Percentiles rank a stretch among this genome's conserved stretches.
Evolutionary conservation across 2,113 vertebrate genomes (phyloP).

Genomic region (Mobula birostris): DNA sequence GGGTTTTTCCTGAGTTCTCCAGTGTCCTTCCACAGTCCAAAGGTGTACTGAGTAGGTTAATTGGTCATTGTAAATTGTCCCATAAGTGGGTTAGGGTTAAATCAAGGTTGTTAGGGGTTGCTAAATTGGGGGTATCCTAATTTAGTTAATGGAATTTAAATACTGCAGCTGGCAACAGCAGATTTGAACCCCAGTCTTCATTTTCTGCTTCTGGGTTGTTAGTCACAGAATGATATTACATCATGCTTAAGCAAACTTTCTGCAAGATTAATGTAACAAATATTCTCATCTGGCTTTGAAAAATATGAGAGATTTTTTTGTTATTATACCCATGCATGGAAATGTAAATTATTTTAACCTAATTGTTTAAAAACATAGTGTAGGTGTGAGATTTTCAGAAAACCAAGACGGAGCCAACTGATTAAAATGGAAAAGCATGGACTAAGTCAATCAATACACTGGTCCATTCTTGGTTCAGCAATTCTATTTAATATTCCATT

Average conservation of each 20-base stretch:
- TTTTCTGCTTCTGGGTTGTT: no score
- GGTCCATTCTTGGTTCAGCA: not conserved
- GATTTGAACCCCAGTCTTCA: no score
- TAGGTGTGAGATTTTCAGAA: not conserved
- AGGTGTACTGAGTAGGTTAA: no score
- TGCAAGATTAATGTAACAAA: not conserved
- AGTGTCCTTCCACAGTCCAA: no score
- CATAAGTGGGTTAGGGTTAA: no score
- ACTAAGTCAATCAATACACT: not conserved
- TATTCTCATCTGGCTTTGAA: not conserved
- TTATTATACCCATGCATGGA: not conserved
- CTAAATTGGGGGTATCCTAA: no score
- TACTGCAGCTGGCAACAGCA: no score
- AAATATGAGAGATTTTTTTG: not conserved
- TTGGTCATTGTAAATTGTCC: no score
- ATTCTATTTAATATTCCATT: not conserved
- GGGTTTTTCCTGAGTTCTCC: no score
- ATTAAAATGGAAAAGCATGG: not conserved
- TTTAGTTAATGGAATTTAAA: no score
- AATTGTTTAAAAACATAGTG: not conserved
- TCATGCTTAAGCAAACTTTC: not conserved
- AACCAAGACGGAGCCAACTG: not conserved
- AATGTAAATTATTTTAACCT: not conserved
- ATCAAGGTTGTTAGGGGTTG: no score
- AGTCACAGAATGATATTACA: not conserved